A percentile compares a stretch with the other conserved stretches of the same genome.
Evolutionary conservation across 2,113 vertebrate genomes (phyloP).

Genomic region (Podocnemis expansa): DNA sequence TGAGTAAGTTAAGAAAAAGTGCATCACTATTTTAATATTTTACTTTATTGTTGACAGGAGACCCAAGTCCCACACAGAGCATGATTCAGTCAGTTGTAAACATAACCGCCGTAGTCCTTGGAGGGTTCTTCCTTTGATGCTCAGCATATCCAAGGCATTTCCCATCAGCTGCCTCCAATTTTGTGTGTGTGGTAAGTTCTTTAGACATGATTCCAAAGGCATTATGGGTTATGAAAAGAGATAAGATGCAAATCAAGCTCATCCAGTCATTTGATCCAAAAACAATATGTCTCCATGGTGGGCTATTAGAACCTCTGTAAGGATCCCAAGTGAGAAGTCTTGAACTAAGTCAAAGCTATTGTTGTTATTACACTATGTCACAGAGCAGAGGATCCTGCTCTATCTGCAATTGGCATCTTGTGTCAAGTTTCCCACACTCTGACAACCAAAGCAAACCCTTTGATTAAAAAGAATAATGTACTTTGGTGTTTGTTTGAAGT

Average conservation of each 20-base stretch:
- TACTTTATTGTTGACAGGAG: conserved; percentile 66
- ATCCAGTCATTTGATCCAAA: conserved; percentile 72
- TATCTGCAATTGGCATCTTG: conserved; percentile 68
- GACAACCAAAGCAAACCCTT: conserved; percentile 63
- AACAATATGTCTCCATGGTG: conserved; percentile 60
- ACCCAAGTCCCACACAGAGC: conserved; percentile 61
- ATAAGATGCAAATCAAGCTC: conserved; percentile 73
- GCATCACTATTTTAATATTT: conserved; percentile 65
- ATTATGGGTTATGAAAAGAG: conserved; percentile 48
- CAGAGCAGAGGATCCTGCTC: conserved; percentile 36
- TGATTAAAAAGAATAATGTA: conserved; percentile 66
- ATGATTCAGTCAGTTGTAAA: conserved; percentile 70
- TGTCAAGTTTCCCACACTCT: conserved; percentile 73
- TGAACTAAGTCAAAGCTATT: conserved; percentile 65
- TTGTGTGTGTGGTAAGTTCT: conserved; percentile 59
- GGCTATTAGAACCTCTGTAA: conserved; percentile 51
- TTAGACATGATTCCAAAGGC: conserved; percentile 73
- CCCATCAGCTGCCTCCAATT: conserved; percentile 59
- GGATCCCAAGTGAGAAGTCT: conserved; percentile 66
- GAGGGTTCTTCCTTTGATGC: conserved; percentile 72
- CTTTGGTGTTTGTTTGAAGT: conserved; percentile 58
- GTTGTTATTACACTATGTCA: conserved; percentile 51
- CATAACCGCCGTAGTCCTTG: conserved; percentile 58
- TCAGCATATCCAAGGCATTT: conserved; percentile 61
- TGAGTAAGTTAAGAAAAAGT: conserved; percentile 54